Percentiles rank a stretch among this genome's conserved stretches.
Evolutionary conservation across 2,888 invertebrate species (phyloP).

Genomic region (Beris chalybata): DNA sequence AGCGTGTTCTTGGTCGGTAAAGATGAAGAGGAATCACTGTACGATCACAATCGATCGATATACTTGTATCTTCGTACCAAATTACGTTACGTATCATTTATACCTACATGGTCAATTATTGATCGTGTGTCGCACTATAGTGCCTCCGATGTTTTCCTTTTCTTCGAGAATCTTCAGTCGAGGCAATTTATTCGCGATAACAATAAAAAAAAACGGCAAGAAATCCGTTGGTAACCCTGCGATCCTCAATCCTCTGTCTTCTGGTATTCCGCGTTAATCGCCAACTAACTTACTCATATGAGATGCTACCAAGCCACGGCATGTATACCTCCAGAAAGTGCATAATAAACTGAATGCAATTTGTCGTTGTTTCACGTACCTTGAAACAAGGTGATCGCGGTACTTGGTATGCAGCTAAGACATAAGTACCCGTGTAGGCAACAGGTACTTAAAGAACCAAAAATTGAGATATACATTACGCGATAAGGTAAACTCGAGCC

Average conservation of each 20-base stretch:
- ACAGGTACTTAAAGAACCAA: slow-evolving; percentile 27
- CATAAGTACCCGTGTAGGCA: slow-evolving; percentile 21
- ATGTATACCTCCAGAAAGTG: neutral
- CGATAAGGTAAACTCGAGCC: slow-evolving; percentile 22
- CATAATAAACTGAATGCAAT: slow-evolving; percentile 22
- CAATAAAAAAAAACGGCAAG: neutral
- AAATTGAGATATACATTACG: slow-evolving; percentile 27
- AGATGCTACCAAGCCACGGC: neutral
- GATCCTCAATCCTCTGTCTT: slow-evolving; percentile 10
- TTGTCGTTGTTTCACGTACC: slow-evolving; percentile 21
- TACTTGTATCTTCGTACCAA: slow-evolving; percentile 1
- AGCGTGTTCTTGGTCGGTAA: slow-evolving; percentile 7
- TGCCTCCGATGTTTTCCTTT: slow-evolving; percentile 10
- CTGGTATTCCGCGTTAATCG: slow-evolving; percentile 8
- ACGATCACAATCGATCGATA: slow-evolving; percentile 1
- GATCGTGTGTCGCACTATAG: slow-evolving; percentile 23
- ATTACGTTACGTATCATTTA: neutral
- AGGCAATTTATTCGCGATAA: slow-evolving; percentile 17
- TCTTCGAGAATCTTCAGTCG: slow-evolving; percentile 10
- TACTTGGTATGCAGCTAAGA: slow-evolving; percentile 20
- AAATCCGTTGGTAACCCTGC: neutral
- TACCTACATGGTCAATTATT: slow-evolving; percentile 18
- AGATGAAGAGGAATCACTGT: slow-evolving; percentile 14
- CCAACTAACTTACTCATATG: neutral
- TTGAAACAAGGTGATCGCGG: slow-evolving; percentile 19